phyloP scores from a whole-genome alignment of 1,140 invertebrate species.

The Streblospio benedicti region DNA sequence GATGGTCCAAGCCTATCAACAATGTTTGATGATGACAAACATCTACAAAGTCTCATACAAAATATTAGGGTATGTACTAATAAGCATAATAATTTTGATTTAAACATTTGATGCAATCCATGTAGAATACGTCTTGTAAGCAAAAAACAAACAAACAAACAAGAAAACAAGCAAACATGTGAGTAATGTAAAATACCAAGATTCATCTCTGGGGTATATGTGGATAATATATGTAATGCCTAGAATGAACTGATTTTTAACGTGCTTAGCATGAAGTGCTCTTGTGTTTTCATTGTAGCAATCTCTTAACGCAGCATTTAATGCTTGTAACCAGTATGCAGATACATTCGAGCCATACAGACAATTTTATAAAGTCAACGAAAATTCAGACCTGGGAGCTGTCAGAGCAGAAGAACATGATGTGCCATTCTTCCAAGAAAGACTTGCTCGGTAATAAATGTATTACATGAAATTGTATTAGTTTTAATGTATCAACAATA shows the following conservation, averaged over 20 bases:
- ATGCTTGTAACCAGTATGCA: slow-evolving; percentile 56
- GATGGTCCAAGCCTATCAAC: slow-evolving; percentile 56
- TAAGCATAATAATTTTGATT: neutral
- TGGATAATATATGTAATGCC: too few relatives aligned
- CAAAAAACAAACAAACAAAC: neutral
- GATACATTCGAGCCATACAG: slow-evolving; percentile 59
- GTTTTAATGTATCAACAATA: neutral
- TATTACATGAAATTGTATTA: slow-evolving; percentile 27
- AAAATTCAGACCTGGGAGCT: slow-evolving; percentile 52
- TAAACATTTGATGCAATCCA: too few relatives aligned
- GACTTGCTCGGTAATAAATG: slow-evolving; percentile 36
- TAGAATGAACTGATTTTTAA: too few relatives aligned
- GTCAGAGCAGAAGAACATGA: slow-evolving; percentile 47
- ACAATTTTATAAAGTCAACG: slow-evolving; percentile 62
- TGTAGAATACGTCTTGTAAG: slow-evolving; percentile 20
- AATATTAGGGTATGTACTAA: slow-evolving; percentile 36
- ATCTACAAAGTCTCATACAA: slow-evolving; percentile 50
- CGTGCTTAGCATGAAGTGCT: too few relatives aligned
- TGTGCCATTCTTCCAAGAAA: slow-evolving; percentile 37
- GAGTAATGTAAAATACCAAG: neutral
- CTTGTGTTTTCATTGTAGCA: slow-evolving; percentile 39
- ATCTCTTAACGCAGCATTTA: slow-evolving; percentile 54
- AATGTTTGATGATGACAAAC: slow-evolving; percentile 58
- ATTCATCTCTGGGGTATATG: too few relatives aligned
- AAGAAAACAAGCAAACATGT: neutral